A percentile compares a stretch with the other conserved stretches of the same genome.
phyloP scores from a whole-genome alignment of 1,140 invertebrate species.

The Telenomus remus region DNA sequence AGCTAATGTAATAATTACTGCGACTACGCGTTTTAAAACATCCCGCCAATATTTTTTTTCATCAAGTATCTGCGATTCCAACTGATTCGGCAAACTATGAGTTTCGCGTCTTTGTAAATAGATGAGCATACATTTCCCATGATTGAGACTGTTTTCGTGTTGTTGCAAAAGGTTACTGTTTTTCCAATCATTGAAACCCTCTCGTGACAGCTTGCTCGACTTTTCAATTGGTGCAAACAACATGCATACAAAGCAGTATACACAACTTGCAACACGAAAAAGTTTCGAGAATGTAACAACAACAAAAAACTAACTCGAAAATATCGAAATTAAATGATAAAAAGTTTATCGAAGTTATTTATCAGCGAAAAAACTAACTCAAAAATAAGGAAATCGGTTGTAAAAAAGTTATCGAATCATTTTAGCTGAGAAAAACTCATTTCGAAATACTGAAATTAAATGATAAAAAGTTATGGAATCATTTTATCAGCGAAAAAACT shows the following conservation, averaged over 20 bases:
- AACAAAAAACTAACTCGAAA: neutral
- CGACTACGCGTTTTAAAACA: constrained; percentile 53
- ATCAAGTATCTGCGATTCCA: constrained; percentile 7
- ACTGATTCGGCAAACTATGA: constrained; percentile 24
- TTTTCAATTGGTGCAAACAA: constrained; percentile 9
- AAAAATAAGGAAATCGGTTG: too few species aligned
- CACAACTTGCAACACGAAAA: too few species aligned
- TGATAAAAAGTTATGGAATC: too few species aligned
- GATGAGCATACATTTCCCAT: constrained; percentile 54
- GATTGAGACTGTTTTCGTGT: constrained; percentile 25
- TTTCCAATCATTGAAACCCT: constrained; percentile 59
- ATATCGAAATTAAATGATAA: too few species aligned
- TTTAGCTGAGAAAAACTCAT: too few species aligned
- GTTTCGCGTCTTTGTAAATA: constrained; percentile 34
- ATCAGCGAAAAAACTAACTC: neutral
- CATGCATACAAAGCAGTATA: constrained; percentile 26
- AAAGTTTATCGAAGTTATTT: too few species aligned
- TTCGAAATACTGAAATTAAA: too few species aligned
- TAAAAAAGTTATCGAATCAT: too few species aligned
- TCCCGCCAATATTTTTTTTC: constrained; percentile 48
- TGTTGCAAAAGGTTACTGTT: constrained; percentile 34
- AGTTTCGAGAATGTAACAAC: constrained; percentile 1
- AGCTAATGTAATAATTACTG: constrained; percentile 53
- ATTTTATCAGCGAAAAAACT: neutral
- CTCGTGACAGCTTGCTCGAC: constrained; percentile 9